Conservation (phyloP, 2,797 vertebrate species). For the Pogonophryne albipinna region DNA sequence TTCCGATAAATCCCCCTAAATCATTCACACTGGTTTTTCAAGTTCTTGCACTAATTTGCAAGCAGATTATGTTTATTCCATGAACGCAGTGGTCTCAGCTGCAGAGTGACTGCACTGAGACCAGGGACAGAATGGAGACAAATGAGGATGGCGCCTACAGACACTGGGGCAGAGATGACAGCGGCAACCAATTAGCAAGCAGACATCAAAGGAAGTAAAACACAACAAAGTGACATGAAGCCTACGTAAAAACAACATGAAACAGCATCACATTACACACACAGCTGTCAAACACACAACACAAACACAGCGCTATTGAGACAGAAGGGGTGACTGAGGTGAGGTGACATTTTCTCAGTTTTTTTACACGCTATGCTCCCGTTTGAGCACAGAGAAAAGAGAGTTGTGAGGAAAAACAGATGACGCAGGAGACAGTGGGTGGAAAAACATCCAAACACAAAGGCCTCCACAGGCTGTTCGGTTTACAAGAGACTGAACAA, state of each 20-base stretch:
- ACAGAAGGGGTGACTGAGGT: constrained; percentile 14
- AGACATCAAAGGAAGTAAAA: constrained; percentile 36
- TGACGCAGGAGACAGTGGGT: constrained; percentile 25
- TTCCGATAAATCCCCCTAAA: too few species aligned
- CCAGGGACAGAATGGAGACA: constrained; percentile 35
- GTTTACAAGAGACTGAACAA: constrained; percentile 72
- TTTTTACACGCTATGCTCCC: constrained; percentile 24
- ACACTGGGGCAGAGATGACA: constrained; percentile 47
- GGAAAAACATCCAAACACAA: constrained; percentile 58
- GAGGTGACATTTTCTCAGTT: constrained; percentile 25
- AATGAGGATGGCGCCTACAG: constrained; percentile 43
- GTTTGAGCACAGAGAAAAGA: constrained; percentile 31
- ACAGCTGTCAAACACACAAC: constrained; percentile 41
- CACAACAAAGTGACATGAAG: constrained; percentile 35
- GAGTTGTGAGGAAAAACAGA: constrained; percentile 22
- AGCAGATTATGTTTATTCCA: background rate
- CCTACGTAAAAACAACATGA: constrained; percentile 23
- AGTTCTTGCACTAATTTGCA: background rate
- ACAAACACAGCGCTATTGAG: background rate
- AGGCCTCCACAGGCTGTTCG: constrained; percentile 61
- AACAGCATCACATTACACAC: constrained; percentile 36
- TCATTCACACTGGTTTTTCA: too few species aligned
- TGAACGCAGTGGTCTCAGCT: constrained; percentile 31
- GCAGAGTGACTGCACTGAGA: constrained; percentile 22
- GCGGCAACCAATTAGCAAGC: constrained; percentile 48